Base-by-base conservation (phyloP, 2,888 invertebrate species). In the Podabrus alpinus region DNA sequence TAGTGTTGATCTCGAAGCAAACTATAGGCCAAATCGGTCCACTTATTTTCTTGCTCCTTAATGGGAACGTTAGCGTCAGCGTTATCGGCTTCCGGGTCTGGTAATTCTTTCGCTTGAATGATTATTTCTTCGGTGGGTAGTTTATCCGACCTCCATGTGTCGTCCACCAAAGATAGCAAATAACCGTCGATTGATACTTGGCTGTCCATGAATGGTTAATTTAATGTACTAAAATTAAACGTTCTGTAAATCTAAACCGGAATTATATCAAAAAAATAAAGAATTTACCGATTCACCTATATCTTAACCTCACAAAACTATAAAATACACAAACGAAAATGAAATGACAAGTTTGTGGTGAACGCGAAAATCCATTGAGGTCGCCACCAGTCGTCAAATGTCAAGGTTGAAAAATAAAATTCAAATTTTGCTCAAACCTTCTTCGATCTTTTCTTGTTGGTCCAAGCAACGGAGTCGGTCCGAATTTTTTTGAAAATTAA, bases 21-120 rank as follows among this genome's bases (percentile, higher is more conserved):
- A 21, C 87, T 87, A 11, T 91, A 85, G 74, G 90, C 90, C 71
- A 91, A 87, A 83, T 91, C 91, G 60, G 87, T 88, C 90, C 90
- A 90, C 86, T 91, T 90, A 84, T 93, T 92, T 84, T 95, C 95
- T 85, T 94, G 95, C 86, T 98, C 97, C 84, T 94, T 94, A 9
- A 97, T 88, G 0, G 97, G 97, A 85, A 97, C 92, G 84, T 95
- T 95, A 3, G 95, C 94, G 88, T 97, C 97, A 17, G 95, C 96
- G 81, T 94, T 95, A 86, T 98, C 97, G 1, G 96, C 95, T 86
- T 96, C 96, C 0, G 95, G 95, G 88, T 98, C 97, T 1, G 97
- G 96, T 68, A 98, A 88, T 88, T 97, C 97, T 84, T 94, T 92
- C 68, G 93, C 86, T 2, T 97, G 97, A 7, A 98, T 97, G 71